Conservation (phyloP, 2,797 vertebrate species). For the Xenopus petersii region DNA sequence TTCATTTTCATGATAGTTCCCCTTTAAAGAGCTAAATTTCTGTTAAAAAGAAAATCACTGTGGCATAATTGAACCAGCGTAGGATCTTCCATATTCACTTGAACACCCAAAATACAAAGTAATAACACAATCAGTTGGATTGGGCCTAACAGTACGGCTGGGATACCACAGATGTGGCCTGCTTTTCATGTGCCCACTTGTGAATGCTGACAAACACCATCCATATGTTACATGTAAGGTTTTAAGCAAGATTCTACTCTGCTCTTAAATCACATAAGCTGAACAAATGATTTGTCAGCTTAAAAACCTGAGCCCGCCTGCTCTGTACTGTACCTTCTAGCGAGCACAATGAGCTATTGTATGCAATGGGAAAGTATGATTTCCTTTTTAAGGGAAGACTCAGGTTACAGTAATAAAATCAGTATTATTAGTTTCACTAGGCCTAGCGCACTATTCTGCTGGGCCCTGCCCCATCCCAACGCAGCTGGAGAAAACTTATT, state of each 20-base stretch:
- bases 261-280: constrained; percentile 35
- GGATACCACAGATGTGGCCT: too few relatives aligned
- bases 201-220: too few relatives aligned
- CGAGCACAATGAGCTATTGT: constrained; percentile 48
- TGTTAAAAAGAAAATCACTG: too few relatives aligned
- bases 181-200: too few relatives aligned
- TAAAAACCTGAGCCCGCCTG: constrained; percentile 30
- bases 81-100: background rate
- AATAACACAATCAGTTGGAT: too few relatives aligned
- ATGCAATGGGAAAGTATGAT: constrained; percentile 46
- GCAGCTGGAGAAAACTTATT: constrained; percentile 16
- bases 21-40: too few relatives aligned
- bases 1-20: too few relatives aligned
- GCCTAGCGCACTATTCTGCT: constrained; percentile 19
- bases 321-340: constrained; percentile 43
- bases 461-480: constrained; percentile 20
- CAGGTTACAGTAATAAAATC: constrained; percentile 48
- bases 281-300: constrained; percentile 34
- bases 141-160: too few relatives aligned
- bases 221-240: too few relatives aligned
- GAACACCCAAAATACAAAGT: too few relatives aligned
- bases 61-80: background rate
- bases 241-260: constrained; percentile 20
- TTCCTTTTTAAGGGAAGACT: constrained; percentile 44
- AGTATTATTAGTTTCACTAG: constrained; percentile 48